These are phyloP conservation scores for Cheilosia grossa DNA, from an alignment of 2,888 invertebrate species.

Conservation along the genomic window DNA sequence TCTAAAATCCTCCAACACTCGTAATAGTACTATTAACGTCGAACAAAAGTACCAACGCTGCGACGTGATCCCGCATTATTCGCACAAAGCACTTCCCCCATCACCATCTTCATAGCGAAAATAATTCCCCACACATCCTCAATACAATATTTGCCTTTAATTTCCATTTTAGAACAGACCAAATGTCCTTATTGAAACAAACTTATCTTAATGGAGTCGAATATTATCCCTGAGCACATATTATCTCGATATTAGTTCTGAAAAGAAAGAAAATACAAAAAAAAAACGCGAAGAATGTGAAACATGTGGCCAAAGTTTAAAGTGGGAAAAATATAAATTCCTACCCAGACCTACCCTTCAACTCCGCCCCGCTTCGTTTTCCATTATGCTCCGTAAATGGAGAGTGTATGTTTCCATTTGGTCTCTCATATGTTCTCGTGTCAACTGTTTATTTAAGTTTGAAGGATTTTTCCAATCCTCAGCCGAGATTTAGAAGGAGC, in stretches of 20 bases:
- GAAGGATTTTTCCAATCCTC: conserved; percentile 46
- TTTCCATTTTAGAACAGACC: conserved; percentile 46
- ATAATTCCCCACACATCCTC: background rate
- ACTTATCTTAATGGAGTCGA: conserved; percentile 39
- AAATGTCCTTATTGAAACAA: conserved; percentile 12
- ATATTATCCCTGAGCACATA: conserved; percentile 17
- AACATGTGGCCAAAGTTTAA: conserved; percentile 41
- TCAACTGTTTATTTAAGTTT: conserved; percentile 68
- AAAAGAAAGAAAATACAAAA: background rate
- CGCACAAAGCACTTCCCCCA: too few relatives aligned
- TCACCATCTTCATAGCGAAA: background rate
- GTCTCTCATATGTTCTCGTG: conserved; percentile 63
- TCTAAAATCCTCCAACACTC: too few relatives aligned
- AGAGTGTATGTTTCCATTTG: conserved; percentile 67
- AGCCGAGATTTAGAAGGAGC: conserved; percentile 11
- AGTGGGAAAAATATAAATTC: conserved; percentile 14
- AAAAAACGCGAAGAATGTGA: conserved; percentile 27
- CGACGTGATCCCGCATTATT: too few relatives aligned
- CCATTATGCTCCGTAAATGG: conserved; percentile 61
- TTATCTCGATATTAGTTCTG: conserved; percentile 7
- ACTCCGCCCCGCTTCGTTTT: conserved; percentile 12
- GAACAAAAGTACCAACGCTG: too few relatives aligned
- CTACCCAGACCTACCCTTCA: background rate
- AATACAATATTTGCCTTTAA: conserved; percentile 61
- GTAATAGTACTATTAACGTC: too few relatives aligned